Evolutionary conservation across 2,797 vertebrate species (phyloP), one percentile per base, ranked within the genome.

Genomic region (Leptoclinus maculatus): DNA sequence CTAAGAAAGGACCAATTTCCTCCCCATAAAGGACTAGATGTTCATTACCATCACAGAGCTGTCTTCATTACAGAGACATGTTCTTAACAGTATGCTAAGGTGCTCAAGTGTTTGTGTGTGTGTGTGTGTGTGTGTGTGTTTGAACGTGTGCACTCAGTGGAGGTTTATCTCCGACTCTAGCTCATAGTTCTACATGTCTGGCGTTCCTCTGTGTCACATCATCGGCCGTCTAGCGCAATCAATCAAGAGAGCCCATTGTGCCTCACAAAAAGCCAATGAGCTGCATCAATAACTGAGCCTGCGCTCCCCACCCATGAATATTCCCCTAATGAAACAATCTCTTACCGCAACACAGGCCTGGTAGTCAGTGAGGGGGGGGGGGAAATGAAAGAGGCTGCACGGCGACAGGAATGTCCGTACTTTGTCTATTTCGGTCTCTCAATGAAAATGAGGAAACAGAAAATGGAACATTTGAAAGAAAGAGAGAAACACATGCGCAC

Each of bases 221-320:
- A 87, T 88, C 76, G 77, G 87, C 83, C 71, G 73, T 85, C 79
- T 71, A 76, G 85, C 38, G n/a, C 79, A 62, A 92, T 92, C 92
- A 92, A 92, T 93, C 91, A 88, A 88, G 82, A 67, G 73, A 83
- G 82, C 73, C 89, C 88, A 90, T 91, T 92, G 91, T 90, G 87
- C 80, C 83, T 87, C 86, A 83, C 86, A 84, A 91, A 90, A 84
- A 91, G 78, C 88, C 89, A 89, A 92, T 87, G 86, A 92, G 86
- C 83, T 86, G 82, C 87, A 85, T 93, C 88, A 91, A 92, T 91
- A 93, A 92, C 87, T 70, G 80, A 84, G 82, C 85, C 80, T 80
- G 79, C 67, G 45, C 74, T 79, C 76, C 82, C 84, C 75, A 53
- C 21, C 79, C 85, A 87, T 88, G 87, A 92, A 92, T 90, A 92